These are phyloP conservation scores for rat (Rattus norvegicus) DNA, from an alignment of 2,113 vertebrate genomes.

Conservation along the genomic window DNA sequence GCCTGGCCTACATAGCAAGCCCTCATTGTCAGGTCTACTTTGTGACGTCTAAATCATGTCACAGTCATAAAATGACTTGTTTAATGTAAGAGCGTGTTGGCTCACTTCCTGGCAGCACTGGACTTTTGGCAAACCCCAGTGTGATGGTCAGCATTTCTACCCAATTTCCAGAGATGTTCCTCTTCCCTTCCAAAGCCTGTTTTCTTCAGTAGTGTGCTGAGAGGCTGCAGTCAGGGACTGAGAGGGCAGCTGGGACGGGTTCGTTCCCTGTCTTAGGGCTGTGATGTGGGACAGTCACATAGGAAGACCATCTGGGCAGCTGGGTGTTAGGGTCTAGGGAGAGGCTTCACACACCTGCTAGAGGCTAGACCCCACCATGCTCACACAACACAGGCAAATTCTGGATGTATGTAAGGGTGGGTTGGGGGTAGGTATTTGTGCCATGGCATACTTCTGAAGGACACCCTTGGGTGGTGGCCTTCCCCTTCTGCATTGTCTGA, in stretches of 20 bases:
- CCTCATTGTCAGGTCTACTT: not conserved
- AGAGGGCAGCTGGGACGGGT: not conserved
- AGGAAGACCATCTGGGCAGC: too few relatives aligned
- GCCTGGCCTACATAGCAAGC: not conserved
- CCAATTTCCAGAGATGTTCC: not conserved
- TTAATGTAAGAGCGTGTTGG: not conserved
- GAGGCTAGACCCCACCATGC: not conserved
- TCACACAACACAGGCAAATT: not conserved
- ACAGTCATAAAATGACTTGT: not conserved
- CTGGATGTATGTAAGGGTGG: not conserved
- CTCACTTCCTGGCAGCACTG: not conserved
- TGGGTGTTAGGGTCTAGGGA: not conserved
- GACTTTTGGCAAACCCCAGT: not conserved
- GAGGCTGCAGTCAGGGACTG: not conserved
- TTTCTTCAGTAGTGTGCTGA: not conserved
- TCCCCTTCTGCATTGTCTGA: not conserved
- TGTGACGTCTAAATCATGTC: not conserved
- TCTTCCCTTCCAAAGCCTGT: not conserved
- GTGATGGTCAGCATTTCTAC: not conserved
- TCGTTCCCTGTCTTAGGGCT: not conserved
- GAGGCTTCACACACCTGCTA: not conserved
- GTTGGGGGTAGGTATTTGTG: not conserved
- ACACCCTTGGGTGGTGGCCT: not conserved
- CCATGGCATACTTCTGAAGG: not conserved
- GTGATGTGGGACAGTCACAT: not conserved